These are phyloP conservation scores for Hemibagrus wyckioides DNA, from an alignment of 2,113 vertebrate species.

Conservation along the genomic window DNA sequence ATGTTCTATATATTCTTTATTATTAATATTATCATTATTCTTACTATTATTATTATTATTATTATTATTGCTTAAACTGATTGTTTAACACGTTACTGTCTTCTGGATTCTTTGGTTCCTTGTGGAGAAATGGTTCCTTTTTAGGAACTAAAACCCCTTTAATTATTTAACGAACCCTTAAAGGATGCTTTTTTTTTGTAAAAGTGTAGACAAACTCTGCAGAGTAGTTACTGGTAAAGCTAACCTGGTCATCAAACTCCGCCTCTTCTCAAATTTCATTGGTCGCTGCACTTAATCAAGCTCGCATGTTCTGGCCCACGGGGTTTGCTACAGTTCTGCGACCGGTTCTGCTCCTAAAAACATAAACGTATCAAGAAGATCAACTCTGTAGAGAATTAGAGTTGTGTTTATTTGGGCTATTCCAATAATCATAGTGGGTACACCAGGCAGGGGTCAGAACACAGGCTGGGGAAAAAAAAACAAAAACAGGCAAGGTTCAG, in stretches of 20 bases:
- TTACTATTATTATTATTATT: too few species aligned
- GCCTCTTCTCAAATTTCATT: neutral
- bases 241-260: neutral
- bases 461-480: neutral
- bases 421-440: constrained; percentile 13
- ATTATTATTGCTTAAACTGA: neutral
- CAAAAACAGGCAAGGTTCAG: constrained; percentile 3
- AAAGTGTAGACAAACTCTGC: neutral
- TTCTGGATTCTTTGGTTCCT: neutral
- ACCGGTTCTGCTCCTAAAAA: neutral
- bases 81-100: neutral
- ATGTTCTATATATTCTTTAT: neutral
- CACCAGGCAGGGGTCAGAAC: constrained; percentile 23
- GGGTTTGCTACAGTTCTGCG: neutral
- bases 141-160: neutral
- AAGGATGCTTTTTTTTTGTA: neutral
- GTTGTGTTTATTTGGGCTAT: constrained; percentile 20
- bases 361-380: neutral
- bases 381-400: neutral
- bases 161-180: neutral
- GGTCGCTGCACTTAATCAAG: neutral
- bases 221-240: neutral
- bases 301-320: neutral
- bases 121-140: neutral
- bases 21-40: neutral